phyloP scores from a whole-genome alignment of 1,140 invertebrate genomes.

The Acromyrmex heyeri region DNA sequence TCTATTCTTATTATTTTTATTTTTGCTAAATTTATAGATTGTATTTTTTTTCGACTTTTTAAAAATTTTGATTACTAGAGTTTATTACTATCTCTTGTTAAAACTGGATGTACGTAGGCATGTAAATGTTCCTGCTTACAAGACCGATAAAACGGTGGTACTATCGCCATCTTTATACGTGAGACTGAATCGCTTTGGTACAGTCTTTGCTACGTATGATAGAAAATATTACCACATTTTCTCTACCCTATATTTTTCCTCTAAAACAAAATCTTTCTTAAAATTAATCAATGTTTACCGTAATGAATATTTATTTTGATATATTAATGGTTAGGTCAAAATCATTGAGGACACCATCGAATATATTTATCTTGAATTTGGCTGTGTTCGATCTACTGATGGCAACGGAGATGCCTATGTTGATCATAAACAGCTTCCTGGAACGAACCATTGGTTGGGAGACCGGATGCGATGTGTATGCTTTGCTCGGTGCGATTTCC shows the following conservation, averaged over 20 bases:
- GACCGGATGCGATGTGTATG: conserved; percentile 91
- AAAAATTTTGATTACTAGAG: neutral
- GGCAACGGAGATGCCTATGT: conserved; percentile 92
- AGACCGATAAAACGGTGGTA: neutral
- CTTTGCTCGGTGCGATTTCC: conserved; percentile 89
- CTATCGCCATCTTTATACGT: conserved; percentile 53
- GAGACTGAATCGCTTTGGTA: neutral
- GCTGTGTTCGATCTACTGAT: conserved; percentile 92
- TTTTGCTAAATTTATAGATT: neutral
- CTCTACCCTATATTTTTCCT: neutral
- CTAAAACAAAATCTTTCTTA: neutral
- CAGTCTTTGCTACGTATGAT: neutral
- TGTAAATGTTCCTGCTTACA: neutral
- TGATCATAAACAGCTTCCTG: conserved; percentile 90
- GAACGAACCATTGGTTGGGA: conserved; percentile 90
- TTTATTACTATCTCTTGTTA: neutral
- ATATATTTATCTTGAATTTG: conserved; percentile 93
- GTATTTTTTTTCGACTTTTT: neutral
- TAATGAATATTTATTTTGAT: neutral
- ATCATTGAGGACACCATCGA: conserved; percentile 91
- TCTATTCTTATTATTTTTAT: neutral
- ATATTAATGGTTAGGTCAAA: conserved; percentile 88
- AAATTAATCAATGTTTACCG: neutral
- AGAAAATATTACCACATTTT: neutral
- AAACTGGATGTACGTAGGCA: neutral